phyloP scores from a whole-genome alignment of 2,888 invertebrate genomes.

The Eupithecia centaureata region DNA sequence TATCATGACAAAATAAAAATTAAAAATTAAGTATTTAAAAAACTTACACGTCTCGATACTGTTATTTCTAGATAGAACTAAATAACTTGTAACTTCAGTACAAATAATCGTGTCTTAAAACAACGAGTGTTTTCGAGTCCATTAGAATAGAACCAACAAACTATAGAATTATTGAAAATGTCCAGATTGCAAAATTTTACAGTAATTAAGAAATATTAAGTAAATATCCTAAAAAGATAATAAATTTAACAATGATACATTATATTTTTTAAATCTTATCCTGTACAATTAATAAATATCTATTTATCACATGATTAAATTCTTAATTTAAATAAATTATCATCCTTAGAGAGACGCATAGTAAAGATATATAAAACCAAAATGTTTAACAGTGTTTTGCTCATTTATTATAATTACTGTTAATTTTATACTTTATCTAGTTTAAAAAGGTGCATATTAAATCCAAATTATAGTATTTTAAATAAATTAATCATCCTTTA shows the following conservation, averaged over 20 bases:
- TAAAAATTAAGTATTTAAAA: no score
- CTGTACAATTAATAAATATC: no score
- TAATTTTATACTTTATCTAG: not conserved
- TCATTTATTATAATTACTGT: not conserved
- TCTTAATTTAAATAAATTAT: not conserved
- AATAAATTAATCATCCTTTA: constrained; percentile 36
- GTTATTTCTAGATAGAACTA: constrained; percentile 8
- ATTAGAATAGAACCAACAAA: constrained; percentile 29
- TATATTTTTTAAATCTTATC: not conserved
- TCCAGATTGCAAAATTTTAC: constrained; percentile 15
- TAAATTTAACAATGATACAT: no score
- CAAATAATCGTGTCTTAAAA: constrained; percentile 66
- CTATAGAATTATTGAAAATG: constrained; percentile 11
- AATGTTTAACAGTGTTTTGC: constrained; percentile 1
- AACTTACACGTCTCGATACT: not conserved
- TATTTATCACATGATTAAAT: not conserved
- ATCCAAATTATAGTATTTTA: constrained; percentile 32
- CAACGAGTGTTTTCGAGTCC: constrained; percentile 51
- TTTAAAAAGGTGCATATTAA: constrained; percentile 14
- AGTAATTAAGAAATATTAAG: not conserved
- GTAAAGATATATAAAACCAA: not conserved
- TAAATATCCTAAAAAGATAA: not conserved
- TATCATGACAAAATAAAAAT: not conserved
- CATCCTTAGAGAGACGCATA: no score
- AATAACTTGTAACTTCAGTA: constrained; percentile 48